Conservation (phyloP, 2,888 invertebrate species). For the Sipha maydis region DNA sequence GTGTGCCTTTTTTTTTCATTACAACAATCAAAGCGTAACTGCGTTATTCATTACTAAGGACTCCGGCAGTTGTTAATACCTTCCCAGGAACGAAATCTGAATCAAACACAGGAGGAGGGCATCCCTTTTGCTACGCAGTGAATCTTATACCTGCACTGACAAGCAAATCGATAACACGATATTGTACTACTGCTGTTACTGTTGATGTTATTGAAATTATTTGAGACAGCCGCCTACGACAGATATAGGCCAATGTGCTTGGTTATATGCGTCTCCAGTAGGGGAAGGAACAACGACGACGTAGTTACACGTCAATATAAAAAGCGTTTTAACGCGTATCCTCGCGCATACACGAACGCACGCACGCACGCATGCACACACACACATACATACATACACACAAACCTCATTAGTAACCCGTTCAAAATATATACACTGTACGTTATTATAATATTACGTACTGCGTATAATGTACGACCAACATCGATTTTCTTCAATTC, state of each 20-base stretch:
- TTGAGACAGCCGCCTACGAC: not conserved
- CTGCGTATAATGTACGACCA: not conserved
- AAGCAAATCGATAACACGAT: no score
- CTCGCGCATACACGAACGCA: not conserved
- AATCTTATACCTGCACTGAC: no score
- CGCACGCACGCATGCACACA: not conserved
- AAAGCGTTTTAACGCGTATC: not conserved
- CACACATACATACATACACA: not conserved
- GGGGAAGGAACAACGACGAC: not conserved
- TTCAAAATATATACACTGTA: not conserved
- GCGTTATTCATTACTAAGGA: no score
- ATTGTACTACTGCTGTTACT: no score
- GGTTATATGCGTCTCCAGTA: not conserved
- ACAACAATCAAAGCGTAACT: no score
- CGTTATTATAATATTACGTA: not conserved
- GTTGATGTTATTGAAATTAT: not conserved
- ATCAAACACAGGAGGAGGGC: no score
- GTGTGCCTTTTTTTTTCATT: no score
- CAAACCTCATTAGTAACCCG: constrained; percentile 16
- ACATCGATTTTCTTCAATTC: constrained; percentile 36
- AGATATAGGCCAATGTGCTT: not conserved
- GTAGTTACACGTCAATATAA: not conserved
- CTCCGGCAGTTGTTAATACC: no score
- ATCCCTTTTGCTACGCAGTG: no score
- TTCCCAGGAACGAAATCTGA: no score